Evolutionary conservation across 2,113 vertebrate species (phyloP), one percentile per base, ranked within the genome.

Genomic region (Cebidichthys violaceus): DNA sequence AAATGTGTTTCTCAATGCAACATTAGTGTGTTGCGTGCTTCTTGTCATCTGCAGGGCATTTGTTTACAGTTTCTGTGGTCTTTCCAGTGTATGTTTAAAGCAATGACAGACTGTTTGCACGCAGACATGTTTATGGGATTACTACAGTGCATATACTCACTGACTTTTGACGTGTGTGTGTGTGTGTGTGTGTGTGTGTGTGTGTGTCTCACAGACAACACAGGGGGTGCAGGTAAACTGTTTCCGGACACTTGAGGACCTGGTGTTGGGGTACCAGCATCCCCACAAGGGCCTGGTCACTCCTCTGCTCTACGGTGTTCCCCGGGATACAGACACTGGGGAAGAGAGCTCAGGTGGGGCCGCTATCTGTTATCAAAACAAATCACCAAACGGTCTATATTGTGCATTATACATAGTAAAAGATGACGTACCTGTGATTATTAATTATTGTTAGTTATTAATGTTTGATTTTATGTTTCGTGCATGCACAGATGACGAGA

Each of bases 151-250:
- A 39, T 15, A 8, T 4, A 20, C 9, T 27, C 5, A 55, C 0
- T 0, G 3, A 45, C 18, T 27, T 22, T 18, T 69, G 18, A 35
- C 6, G 0, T 43, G 35, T 45, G 33, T 70, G 29, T 81, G 20
- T 85, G 57, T 57, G 8, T 90, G 70, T 18, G 33, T 27, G 0
- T 29, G n/a, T 39, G 27, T 68, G n/a, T n/a, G n/a, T n/a, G 29
- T 79, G 20, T 85, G 57, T 59, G 8, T 90, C 33, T 71, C 65
- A 65, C 86, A 97, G 97, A 96, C 95, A 37, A 92, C 96, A 61
- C 96, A 97, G 66, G 97, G 97, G 57, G 94, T 96, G 75, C 96
- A 96, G 89, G 95, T 96, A 74, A 97, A 96, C 86, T 96, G 95
- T 81, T 98, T 97, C 89, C 94, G 89, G 22, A 96, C 94, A 0